phyloP scores from a whole-genome alignment of 2,113 vertebrate genomes.

The Ranitomeya variabilis region DNA sequence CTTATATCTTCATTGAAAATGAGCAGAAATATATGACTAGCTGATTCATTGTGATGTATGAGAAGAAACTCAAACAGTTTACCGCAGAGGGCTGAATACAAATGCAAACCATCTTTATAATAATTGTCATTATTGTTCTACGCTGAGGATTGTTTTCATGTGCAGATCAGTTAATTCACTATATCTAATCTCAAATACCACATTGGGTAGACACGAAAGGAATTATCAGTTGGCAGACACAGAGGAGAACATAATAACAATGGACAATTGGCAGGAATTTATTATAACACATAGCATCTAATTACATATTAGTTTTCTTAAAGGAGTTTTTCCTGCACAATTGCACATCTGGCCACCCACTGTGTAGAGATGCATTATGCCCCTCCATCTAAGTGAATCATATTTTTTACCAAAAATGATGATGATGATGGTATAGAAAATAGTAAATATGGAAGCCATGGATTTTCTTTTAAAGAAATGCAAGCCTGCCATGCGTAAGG shows the following conservation, averaged over 20 bases:
- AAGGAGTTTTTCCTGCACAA: not conserved
- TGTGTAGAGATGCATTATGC: no score
- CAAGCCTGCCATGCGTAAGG: no score
- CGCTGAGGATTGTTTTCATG: slow-evolving; percentile 5
- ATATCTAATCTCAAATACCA: not conserved
- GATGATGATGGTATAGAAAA: no score
- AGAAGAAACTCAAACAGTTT: not conserved
- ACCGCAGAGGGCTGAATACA: slow-evolving; percentile 9
- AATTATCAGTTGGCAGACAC: not conserved
- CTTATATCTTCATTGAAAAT: slow-evolving; percentile 43
- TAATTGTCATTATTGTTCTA: slow-evolving; percentile 33
- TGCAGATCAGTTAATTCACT: not conserved
- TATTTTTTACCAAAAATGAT: no score
- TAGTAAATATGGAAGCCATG: no score
- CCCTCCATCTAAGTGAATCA: no score
- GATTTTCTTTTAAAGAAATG: no score
- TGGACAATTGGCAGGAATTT: not conserved
- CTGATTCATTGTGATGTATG: slow-evolving; percentile 49
- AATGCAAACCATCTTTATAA: slow-evolving; percentile 25
- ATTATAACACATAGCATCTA: not conserved
- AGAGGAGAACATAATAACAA: not conserved
- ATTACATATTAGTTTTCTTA: not conserved
- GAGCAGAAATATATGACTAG: slow-evolving; percentile 8
- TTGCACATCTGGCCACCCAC: no score
- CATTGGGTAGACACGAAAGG: not conserved